Evolutionary conservation across 2,113 vertebrate genomes (phyloP).

Genomic region (Perca schrenkii): DNA sequence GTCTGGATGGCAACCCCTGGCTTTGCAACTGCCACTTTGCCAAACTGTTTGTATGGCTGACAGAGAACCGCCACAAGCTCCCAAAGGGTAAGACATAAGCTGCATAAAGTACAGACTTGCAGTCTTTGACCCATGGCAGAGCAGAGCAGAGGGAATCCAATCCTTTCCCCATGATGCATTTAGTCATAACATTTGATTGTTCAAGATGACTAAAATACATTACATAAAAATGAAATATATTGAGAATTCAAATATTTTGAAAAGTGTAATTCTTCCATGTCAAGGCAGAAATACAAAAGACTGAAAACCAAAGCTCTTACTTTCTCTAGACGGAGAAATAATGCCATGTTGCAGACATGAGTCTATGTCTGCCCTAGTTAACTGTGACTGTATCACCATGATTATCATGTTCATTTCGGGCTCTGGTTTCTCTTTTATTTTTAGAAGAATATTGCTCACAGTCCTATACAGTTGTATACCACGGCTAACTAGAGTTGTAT

Average conservation of each 20-base stretch:
- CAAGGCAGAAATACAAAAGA: neutral
- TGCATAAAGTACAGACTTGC: slow-evolving; percentile 18
- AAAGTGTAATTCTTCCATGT: neutral
- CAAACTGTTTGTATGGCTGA: slow-evolving; percentile 70
- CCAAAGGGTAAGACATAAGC: slow-evolving; percentile 88
- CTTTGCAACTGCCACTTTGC: slow-evolving; percentile 93
- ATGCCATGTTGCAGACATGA: neutral
- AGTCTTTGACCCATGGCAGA: neutral
- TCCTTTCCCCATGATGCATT: neutral
- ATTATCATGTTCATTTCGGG: neutral
- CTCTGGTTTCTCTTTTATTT: neutral
- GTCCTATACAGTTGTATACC: neutral
- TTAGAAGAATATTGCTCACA: neutral
- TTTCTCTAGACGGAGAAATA: neutral
- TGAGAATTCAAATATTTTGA: no score
- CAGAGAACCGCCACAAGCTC: slow-evolving; percentile 82
- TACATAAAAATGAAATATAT: neutral
- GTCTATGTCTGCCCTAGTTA: neutral
- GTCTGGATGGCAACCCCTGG: slow-evolving; percentile 96
- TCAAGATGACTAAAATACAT: neutral
- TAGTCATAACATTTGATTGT: neutral
- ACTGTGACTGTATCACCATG: neutral
- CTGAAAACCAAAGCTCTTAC: neutral
- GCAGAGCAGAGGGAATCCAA: slow-evolving; percentile 3
- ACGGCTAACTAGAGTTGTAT: neutral